These are phyloP conservation scores for fruit fly (Drosophila melanogaster) DNA, from an alignment of 1,140 invertebrate genomes.

Conservation along the genomic window Release_6_plus_ISO1_MT NT_033779.5:15985501-15986000, in stretches of 20 bases:
- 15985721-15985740: slow-evolving; percentile 37
- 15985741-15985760: slow-evolving; percentile 53
- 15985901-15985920: slow-evolving; percentile 52
- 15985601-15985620: slow-evolving; percentile 2
- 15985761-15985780: slow-evolving; percentile 61
- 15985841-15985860: slow-evolving; percentile 66
- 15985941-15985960: slow-evolving; percentile 80
- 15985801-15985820: slow-evolving; percentile 58
- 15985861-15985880: slow-evolving; percentile 35
- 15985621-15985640: slow-evolving; percentile 32
- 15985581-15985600: not conserved
- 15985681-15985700: slow-evolving; percentile 72
- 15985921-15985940: slow-evolving; percentile 53
- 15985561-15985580: too few relatives aligned
- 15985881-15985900: slow-evolving; percentile 27
- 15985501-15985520: too few relatives aligned
- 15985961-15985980: slow-evolving; percentile 59
- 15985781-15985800: not conserved
- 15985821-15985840: slow-evolving; percentile 83
- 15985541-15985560: too few relatives aligned
- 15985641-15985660: slow-evolving; percentile 66
- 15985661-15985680: slow-evolving; percentile 17
- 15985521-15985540: not conserved
- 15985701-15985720: slow-evolving; percentile 66
- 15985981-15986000: slow-evolving; percentile 63